phyloP scores from a whole-genome alignment of 2,888 invertebrate species.

The Dryobota labecula region DNA sequence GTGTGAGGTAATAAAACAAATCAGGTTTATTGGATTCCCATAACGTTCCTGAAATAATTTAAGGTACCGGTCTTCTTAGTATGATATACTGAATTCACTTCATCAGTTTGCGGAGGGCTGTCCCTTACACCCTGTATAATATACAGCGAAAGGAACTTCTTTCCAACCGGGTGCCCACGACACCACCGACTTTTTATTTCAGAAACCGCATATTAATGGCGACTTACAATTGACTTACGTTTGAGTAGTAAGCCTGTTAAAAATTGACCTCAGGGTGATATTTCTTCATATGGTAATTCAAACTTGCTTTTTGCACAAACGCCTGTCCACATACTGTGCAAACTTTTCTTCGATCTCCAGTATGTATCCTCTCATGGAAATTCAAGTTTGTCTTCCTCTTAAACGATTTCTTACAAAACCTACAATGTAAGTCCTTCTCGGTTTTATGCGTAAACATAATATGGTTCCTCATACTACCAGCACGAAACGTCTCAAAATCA shows the following conservation, averaged over 20 bases:
- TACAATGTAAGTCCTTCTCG: conserved; percentile 84
- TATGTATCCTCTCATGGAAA: conserved; percentile 83
- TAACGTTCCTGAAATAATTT: no score
- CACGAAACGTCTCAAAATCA: conserved; percentile 79
- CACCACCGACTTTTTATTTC: no score
- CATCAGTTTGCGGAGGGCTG: no score
- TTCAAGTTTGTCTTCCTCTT: conserved; percentile 77
- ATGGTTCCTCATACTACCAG: not conserved
- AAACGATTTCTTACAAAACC: conserved; percentile 71
- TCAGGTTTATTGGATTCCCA: no score
- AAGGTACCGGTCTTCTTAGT: no score
- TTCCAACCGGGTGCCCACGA: no score
- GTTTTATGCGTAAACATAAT: conserved; percentile 52
- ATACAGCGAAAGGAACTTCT: no score
- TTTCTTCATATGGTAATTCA: conserved; percentile 86
- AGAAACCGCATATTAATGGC: not conserved
- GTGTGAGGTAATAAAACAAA: no score
- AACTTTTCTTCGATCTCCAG: conserved; percentile 81
- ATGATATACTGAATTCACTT: no score
- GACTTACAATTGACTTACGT: not conserved
- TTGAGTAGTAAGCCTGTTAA: conserved; percentile 53
- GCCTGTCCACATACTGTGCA: conserved; percentile 82
- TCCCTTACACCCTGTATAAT: no score
- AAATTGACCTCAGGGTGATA: conserved; percentile 84
- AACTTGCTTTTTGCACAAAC: conserved; percentile 86